Evolutionary conservation across 1,140 invertebrate genomes (phyloP).

Genomic region (Pseudoatta argentina): DNA sequence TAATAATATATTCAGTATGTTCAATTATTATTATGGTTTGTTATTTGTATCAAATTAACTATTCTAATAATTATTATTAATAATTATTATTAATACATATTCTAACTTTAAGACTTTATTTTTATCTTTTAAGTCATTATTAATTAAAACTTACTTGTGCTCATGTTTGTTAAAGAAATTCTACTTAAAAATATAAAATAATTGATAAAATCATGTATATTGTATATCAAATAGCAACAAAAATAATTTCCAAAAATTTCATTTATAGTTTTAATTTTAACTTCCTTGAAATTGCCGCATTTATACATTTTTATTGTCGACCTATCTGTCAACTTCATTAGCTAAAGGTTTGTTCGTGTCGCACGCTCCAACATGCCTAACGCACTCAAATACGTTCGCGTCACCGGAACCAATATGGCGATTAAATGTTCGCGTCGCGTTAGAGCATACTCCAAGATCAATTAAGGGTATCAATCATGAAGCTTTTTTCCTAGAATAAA

Average conservation of each 20-base stretch:
- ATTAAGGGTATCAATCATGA: no score
- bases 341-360: no score
- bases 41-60: slow-evolving; percentile 1
- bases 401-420: no score
- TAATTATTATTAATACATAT: background rate
- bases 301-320: background rate
- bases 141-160: slow-evolving; percentile 29
- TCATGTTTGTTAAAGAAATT: background rate
- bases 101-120: background rate
- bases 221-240: background rate
- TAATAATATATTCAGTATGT: background rate
- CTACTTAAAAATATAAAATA: background rate
- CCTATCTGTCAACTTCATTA: no score
- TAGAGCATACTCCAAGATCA: no score
- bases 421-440: no score
- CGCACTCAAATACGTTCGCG: no score
- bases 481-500: no score
- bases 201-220: background rate
- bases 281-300: slow-evolving; percentile 7
- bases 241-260: background rate
- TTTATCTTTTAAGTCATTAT: background rate
- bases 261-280: background rate
- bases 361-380: no score
- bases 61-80: background rate
- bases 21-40: background rate